Percentiles rank a stretch among this genome's conserved stretches.
phyloP scores from a whole-genome alignment of 2,113 vertebrate genomes.

The Sceloporus tristichus region DNA sequence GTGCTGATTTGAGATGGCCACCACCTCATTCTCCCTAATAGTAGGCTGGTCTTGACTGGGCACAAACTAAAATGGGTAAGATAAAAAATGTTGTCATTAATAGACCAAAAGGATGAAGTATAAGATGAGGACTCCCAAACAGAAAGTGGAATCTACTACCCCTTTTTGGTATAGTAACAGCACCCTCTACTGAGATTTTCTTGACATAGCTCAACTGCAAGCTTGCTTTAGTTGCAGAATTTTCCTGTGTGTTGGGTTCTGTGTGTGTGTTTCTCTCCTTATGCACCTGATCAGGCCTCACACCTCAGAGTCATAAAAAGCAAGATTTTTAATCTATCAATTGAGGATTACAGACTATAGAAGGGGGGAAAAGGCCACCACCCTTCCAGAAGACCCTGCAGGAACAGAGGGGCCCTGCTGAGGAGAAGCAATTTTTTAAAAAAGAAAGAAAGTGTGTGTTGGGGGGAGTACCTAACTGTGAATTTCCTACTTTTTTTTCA shows the following conservation, averaged over 20 bases:
- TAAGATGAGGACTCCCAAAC: neutral
- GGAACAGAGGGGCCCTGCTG: neutral
- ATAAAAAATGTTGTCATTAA: neutral
- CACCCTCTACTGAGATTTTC: slow-evolving; percentile 64
- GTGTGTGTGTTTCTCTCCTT: neutral
- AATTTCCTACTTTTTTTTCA: slow-evolving; percentile 1
- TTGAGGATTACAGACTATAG: neutral
- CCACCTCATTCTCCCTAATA: neutral
- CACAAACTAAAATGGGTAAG: too few relatives aligned
- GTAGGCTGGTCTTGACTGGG: neutral
- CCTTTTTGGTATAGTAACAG: slow-evolving; percentile 28
- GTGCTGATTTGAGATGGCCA: too few relatives aligned
- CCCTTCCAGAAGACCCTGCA: neutral
- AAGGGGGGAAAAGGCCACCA: accelerated
- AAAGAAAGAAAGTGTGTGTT: too few relatives aligned
- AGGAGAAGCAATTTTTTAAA: slow-evolving; percentile 15
- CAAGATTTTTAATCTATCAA: neutral
- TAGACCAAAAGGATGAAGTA: neutral
- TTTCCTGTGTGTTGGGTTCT: neutral
- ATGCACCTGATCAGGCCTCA: accelerated
- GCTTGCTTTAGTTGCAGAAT: neutral
- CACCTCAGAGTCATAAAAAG: neutral
- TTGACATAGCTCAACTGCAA: slow-evolving; percentile 12
- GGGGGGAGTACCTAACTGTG: neutral
- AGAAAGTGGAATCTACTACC: neutral